Conservation (phyloP, 2,797 vertebrate genomes). For the Lophius americanus region DNA sequence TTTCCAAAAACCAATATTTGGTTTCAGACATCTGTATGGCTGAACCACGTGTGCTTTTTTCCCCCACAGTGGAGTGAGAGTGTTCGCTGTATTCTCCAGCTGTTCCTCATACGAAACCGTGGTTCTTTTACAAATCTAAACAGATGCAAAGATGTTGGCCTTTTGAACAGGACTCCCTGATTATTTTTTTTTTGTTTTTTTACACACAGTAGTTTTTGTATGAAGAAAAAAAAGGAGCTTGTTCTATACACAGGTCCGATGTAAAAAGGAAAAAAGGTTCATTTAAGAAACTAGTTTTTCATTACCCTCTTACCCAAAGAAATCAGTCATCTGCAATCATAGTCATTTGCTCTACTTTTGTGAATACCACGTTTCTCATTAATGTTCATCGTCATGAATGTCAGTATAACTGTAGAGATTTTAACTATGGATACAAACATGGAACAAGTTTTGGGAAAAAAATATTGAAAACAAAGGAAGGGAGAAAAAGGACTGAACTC, state of each 20-base stretch:
- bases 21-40: conserved; percentile 57
- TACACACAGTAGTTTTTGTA: conserved; percentile 80
- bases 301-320: conserved; percentile 85
- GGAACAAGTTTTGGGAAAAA: conserved; percentile 60
- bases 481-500: conserved; percentile 68
- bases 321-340: conserved; percentile 81
- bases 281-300: conserved; percentile 77
- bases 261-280: conserved; percentile 66
- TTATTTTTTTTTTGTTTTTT: conserved; percentile 53
- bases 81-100: conserved; percentile 49
- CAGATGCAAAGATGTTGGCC: conserved; percentile 68
- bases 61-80: conserved; percentile 29
- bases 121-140: conserved; percentile 59
- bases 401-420: conserved; percentile 86
- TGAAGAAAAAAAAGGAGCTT: conserved; percentile 73
- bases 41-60: conserved; percentile 51
- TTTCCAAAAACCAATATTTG: conserved; percentile 65
- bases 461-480: conserved; percentile 62
- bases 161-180: conserved; percentile 78
- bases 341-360: conserved; percentile 80
- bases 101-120: conserved; percentile 36
- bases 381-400: conserved; percentile 87
- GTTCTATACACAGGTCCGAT: conserved; percentile 77
- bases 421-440: conserved; percentile 73
- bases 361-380: conserved; percentile 80